A percentile compares a stretch with the other conserved stretches of the same genome.
Evolutionary conservation across 2,113 vertebrate genomes (phyloP).

Genomic region (Phyllopteryx taeniolatus): DNA sequence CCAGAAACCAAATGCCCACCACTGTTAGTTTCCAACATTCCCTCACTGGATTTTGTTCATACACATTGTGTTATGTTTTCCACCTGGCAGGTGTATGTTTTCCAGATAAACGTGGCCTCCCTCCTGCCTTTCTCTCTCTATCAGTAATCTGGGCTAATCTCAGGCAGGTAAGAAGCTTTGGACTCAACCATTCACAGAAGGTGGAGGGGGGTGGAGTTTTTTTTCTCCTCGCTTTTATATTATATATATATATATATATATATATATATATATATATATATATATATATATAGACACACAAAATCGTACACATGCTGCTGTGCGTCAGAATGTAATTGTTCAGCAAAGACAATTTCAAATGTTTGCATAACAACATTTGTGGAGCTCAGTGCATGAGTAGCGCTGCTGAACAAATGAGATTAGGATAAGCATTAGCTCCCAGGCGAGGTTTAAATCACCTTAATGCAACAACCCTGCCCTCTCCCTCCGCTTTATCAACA

Average conservation of each 20-base stretch:
- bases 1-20: background rate
- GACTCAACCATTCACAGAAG: constrained; percentile 55
- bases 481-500: background rate
- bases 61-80: constrained; percentile 23
- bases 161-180: constrained; percentile 74
- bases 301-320: constrained; percentile 3
- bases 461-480: constrained; percentile 3
- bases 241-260: constrained; percentile 1
- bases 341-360: background rate
- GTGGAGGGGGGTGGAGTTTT: constrained; percentile 37
- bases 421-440: background rate
- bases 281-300: background rate
- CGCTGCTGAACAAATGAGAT: background rate
- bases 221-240: constrained; percentile 9
- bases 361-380: background rate
- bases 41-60: constrained; percentile 1
- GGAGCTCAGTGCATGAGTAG: background rate
- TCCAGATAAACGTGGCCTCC: constrained; percentile 45
- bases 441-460: constrained; percentile 20
- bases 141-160: constrained; percentile 73
- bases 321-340: background rate
- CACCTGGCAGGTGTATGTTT: constrained; percentile 33
- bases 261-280: background rate
- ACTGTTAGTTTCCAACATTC: background rate
- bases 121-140: constrained; percentile 44